A percentile compares a stretch with the other conserved stretches of the same genome.
These are phyloP conservation scores for Elanoides forficatus DNA, from an alignment of 2,113 vertebrate species.

Conservation along the genomic window DNA sequence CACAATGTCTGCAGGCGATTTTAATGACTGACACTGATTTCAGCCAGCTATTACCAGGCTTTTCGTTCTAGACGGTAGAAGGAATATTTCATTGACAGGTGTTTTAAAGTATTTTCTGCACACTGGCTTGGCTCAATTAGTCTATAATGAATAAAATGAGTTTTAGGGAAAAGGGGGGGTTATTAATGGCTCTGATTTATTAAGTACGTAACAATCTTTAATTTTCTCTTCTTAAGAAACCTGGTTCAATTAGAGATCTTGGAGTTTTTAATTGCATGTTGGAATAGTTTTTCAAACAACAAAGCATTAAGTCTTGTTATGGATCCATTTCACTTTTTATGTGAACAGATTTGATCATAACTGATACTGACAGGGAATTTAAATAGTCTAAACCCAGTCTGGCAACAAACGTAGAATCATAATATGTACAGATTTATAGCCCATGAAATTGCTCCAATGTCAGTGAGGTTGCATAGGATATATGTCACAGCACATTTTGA, in stretches of 20 bases:
- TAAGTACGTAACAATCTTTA: not conserved
- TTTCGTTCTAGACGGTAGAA: slow-evolving; percentile 73
- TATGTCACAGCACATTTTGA: not conserved
- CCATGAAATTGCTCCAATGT: not conserved
- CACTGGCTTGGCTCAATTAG: not conserved
- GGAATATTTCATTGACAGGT: slow-evolving; percentile 67
- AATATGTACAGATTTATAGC: not conserved
- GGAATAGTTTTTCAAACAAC: slow-evolving; percentile 14
- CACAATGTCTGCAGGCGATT: not conserved
- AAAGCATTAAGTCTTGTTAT: not conserved
- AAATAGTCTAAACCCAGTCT: slow-evolving; percentile 13
- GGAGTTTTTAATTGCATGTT: not conserved
- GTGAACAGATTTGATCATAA: slow-evolving; percentile 32
- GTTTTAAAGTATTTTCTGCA: not conserved
- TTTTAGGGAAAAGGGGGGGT: not conserved
- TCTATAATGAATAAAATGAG: not conserved
- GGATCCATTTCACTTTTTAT: slow-evolving; percentile 12
- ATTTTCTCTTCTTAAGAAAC: not conserved
- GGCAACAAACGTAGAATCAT: not conserved
- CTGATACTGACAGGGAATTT: slow-evolving; percentile 16
- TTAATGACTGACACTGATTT: slow-evolving; percentile 27
- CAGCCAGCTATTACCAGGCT: slow-evolving; percentile 67
- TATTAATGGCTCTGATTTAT: not conserved
- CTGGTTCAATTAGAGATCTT: not conserved
- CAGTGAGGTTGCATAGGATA: not conserved